Evolutionary conservation across 2,113 vertebrate species (phyloP).

Genomic region (Channa argus): DNA sequence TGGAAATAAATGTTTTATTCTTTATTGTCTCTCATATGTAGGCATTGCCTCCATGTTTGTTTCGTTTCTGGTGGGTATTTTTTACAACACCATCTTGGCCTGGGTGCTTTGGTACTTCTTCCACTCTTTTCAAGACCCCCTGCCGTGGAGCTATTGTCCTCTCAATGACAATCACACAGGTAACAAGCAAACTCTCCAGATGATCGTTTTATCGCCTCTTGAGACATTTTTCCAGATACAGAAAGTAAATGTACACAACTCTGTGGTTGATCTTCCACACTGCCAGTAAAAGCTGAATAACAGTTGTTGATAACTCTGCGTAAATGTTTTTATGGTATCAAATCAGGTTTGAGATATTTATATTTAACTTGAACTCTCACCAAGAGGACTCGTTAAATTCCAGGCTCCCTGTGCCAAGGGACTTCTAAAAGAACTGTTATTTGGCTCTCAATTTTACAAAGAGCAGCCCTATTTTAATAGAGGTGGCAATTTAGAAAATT

Average conservation of each 20-base stretch:
- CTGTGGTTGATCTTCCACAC: not conserved
- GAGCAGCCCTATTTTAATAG: too few relatives aligned
- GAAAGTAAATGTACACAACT: not conserved
- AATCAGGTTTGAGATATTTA: not conserved
- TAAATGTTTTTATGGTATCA: not conserved
- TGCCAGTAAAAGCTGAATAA: not conserved
- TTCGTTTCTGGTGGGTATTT: constrained; percentile 84
- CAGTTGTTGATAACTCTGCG: not conserved
- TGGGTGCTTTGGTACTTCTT: constrained; percentile 93
- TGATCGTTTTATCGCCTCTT: not conserved
- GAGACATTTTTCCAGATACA: not conserved
- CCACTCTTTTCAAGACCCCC: constrained; percentile 89
- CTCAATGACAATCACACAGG: constrained; percentile 86
- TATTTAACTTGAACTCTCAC: not conserved
- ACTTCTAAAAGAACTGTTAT: too few relatives aligned
- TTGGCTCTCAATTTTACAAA: too few relatives aligned
- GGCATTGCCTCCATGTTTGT: constrained; percentile 82
- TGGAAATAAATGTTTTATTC: too few relatives aligned
- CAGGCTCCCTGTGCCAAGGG: too few relatives aligned
- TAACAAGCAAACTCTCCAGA: constrained; percentile 40
- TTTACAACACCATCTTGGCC: constrained; percentile 88
- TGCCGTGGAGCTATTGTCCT: constrained; percentile 89
- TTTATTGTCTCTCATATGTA: constrained; percentile 44
- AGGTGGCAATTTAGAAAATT: too few relatives aligned
- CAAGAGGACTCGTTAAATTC: not conserved